A percentile compares a stretch with the other conserved stretches of the same genome.
These are phyloP conservation scores for Cyanoliseus patagonus DNA, from an alignment of 2,113 vertebrate species.

Conservation along the genomic window DNA sequence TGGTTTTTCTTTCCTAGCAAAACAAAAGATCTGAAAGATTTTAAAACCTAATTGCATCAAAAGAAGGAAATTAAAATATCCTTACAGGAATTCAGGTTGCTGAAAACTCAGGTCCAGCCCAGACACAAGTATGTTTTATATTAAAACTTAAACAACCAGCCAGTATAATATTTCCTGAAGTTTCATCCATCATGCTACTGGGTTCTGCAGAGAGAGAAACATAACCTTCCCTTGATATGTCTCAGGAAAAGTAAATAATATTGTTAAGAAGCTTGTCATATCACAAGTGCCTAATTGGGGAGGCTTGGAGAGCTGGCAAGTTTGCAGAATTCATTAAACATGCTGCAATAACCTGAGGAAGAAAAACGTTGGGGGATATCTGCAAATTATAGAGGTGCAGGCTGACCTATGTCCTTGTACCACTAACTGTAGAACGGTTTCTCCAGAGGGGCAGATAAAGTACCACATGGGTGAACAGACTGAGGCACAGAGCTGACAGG, in stretches of 20 bases:
- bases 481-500: neutral
- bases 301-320: neutral
- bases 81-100: slow-evolving; percentile 31
- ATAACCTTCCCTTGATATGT: slow-evolving; percentile 53
- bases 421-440: neutral
- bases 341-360: neutral
- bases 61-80: slow-evolving; percentile 34
- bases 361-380: neutral
- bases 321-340: slow-evolving; percentile 5
- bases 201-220: slow-evolving; percentile 61
- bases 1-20: neutral
- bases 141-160: slow-evolving; percentile 60
- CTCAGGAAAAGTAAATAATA: slow-evolving; percentile 56
- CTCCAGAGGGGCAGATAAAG: neutral
- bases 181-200: slow-evolving; percentile 63
- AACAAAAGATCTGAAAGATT: neutral
- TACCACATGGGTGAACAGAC: neutral
- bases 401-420: neutral
- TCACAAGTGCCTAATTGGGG: slow-evolving; percentile 44
- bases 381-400: neutral
- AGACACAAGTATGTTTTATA: slow-evolving; percentile 63
- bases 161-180: slow-evolving; percentile 52
- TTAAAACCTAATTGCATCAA: slow-evolving; percentile 44
- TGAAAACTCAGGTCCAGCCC: slow-evolving; percentile 41
- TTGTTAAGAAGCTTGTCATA: slow-evolving; percentile 40